Evolutionary conservation across 2,888 invertebrate species (phyloP).

Genomic region (Tipula helvola): DNA sequence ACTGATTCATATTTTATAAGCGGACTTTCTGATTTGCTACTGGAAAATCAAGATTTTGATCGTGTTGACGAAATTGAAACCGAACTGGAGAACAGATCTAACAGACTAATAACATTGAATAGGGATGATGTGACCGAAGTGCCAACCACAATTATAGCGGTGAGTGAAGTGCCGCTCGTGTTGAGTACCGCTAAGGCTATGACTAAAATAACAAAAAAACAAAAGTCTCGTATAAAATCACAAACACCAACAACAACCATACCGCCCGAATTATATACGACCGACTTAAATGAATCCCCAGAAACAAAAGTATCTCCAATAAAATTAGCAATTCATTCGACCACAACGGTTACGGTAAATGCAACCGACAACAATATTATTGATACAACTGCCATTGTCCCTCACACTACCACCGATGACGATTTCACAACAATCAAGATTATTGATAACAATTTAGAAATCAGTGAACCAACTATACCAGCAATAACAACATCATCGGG

Average conservation of each 20-base stretch:
- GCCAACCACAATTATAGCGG: not conserved
- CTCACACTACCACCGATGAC: not conserved
- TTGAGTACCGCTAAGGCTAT: not conserved
- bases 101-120: not conserved
- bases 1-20: slow-evolving; percentile 11
- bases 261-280: not conserved
- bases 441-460: not conserved
- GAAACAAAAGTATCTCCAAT: not conserved
- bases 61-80: not conserved
- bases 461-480: not conserved
- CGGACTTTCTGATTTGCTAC: slow-evolving; percentile 8
- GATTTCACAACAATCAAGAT: not conserved
- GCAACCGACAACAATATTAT: not conserved
- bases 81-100: not conserved
- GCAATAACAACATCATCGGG: not conserved
- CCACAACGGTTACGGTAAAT: not conserved
- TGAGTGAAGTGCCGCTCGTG: not conserved
- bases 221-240: not conserved
- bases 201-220: not conserved
- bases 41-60: slow-evolving; percentile 6
- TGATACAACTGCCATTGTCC: not conserved
- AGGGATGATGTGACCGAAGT: not conserved
- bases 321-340: not conserved
- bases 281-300: not conserved
- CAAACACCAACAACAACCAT: not conserved